A percentile compares a stretch with the other conserved stretches of the same genome.
phyloP scores from a whole-genome alignment of 1,140 invertebrate species.

The Pantala flavescens region DNA sequence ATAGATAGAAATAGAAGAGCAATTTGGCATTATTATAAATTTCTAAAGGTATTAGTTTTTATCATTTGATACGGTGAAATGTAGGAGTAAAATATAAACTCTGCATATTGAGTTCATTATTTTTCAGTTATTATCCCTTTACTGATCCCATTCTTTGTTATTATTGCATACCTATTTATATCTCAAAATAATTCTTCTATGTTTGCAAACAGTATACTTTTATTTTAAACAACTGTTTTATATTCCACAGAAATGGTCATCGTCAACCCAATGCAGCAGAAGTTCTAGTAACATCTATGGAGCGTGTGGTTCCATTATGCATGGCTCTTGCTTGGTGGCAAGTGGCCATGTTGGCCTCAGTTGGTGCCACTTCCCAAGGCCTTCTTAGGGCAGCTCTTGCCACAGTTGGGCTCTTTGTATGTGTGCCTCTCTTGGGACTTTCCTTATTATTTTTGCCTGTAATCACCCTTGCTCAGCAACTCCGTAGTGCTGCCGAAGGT shows the following conservation, averaged over 20 bases:
- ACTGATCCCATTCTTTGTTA: too few relatives aligned
- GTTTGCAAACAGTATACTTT: too few relatives aligned
- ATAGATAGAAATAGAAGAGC: too few relatives aligned
- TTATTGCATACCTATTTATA: too few relatives aligned
- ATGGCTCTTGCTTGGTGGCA: not conserved
- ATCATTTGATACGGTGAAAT: too few relatives aligned
- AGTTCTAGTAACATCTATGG: not conserved
- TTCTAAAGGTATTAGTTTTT: too few relatives aligned
- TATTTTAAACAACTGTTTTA: too few relatives aligned
- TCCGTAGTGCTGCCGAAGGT: not conserved
- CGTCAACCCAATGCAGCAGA: not conserved
- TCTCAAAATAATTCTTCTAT: too few relatives aligned
- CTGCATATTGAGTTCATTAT: too few relatives aligned
- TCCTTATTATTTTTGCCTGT: constrained; percentile 60
- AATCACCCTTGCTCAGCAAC: constrained; percentile 41
- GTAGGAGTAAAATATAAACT: too few relatives aligned
- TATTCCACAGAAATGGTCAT: not conserved
- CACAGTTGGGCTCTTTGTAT: constrained; percentile 61
- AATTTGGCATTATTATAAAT: too few relatives aligned
- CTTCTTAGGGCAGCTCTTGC: constrained; percentile 62
- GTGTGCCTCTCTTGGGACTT: constrained; percentile 64
- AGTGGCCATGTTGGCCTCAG: constrained; percentile 25
- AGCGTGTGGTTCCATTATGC: not conserved
- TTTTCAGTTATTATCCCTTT: too few relatives aligned
- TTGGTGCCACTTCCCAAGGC: constrained; percentile 60